Conservation (phyloP, 1,140 invertebrate genomes). For the Drosophila parabipectinata region DNA sequence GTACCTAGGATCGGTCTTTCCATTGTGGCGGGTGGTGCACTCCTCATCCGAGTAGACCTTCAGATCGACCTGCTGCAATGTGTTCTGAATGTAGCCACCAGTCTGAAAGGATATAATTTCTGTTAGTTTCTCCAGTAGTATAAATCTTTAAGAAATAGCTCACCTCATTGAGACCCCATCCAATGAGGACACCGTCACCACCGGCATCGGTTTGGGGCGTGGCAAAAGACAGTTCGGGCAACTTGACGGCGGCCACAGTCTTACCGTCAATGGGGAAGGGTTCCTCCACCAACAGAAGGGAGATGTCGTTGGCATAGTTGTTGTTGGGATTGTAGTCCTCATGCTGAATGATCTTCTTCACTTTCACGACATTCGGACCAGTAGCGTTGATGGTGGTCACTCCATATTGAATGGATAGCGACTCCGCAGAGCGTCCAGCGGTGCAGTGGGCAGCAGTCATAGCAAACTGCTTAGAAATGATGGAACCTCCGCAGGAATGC, state of each 20-base stretch:
- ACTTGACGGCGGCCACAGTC: conserved; percentile 57
- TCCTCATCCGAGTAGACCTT: conserved; percentile 81
- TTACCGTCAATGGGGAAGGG: conserved; percentile 56
- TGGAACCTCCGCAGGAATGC: conserved; percentile 86
- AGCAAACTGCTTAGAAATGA: conserved; percentile 85
- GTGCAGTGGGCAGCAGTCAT: conserved; percentile 87
- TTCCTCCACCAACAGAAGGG: conserved; percentile 57
- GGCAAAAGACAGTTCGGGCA: conserved; percentile 51
- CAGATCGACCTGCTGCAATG: conserved; percentile 79
- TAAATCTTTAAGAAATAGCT: conserved; percentile 3
- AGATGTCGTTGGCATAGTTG: conserved; percentile 76
- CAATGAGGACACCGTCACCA: conserved; percentile 59
- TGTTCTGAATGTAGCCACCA: conserved; percentile 67
- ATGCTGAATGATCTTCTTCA: conserved; percentile 76
- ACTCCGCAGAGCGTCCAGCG: conserved; percentile 45
- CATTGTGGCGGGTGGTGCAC: conserved; percentile 63
- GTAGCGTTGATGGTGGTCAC: conserved; percentile 43
- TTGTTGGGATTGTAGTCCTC: conserved; percentile 61
- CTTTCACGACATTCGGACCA: conserved; percentile 65
- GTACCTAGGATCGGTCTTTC: conserved; percentile 49
- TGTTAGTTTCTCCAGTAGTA: not conserved
- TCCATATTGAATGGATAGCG: conserved; percentile 67
- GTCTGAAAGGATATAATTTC: conserved; percentile 60
- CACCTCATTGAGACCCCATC: conserved; percentile 79
- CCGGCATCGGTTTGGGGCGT: conserved; percentile 60